Base-by-base conservation (phyloP, 2,113 vertebrate genomes). In the Eublepharis macularius region DNA sequence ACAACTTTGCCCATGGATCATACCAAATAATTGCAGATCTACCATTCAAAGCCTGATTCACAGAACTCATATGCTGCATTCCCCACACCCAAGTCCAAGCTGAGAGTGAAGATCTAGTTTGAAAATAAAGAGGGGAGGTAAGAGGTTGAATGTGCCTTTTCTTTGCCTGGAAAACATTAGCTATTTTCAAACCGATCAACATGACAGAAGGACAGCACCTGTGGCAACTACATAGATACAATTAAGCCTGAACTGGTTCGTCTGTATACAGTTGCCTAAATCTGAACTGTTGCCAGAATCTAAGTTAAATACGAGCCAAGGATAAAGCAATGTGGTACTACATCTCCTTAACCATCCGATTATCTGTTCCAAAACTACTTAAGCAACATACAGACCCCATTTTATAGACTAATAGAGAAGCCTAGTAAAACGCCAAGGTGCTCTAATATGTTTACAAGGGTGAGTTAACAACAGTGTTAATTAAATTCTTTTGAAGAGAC, bases 401-500 rank as follows among this genome's bases (percentile, higher is more conserved):
- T 94, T 93, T 91, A 87, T 83, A 81, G 91, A 51, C 57, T 82
- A 76, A 91, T 82, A 32, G 85, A 87, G 54, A 90, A 93, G 90
- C 90, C 83, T 6, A 76, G 93, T 85, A 94, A 94, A 90, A 90
- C 86, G 94, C 91, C 80, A 76, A 0, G 8, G 90, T 89, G 81
- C 89, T 83, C 88, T 94, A 95, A 93, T 92, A 87, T n/a, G 88
- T 82, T 92, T 89, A 11, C 92, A 87, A 87, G 89, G 86, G 86
- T 86, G 91, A 95, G 86, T 88, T 95, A 92, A 93, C 90, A 94
- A 91, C 87, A 89, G 81, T 73, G 90, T 90, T 95, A 94, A 93
- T 95, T 94, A 95, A 95, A 87, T 81, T 94, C 90, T 93, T n/a
- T 93, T 94, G 92, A 92, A 87, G 90, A 93, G 34, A 51, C n/a